Base-by-base conservation (phyloP, 1,140 invertebrate genomes). In the Tetragonula clypearis region DNA sequence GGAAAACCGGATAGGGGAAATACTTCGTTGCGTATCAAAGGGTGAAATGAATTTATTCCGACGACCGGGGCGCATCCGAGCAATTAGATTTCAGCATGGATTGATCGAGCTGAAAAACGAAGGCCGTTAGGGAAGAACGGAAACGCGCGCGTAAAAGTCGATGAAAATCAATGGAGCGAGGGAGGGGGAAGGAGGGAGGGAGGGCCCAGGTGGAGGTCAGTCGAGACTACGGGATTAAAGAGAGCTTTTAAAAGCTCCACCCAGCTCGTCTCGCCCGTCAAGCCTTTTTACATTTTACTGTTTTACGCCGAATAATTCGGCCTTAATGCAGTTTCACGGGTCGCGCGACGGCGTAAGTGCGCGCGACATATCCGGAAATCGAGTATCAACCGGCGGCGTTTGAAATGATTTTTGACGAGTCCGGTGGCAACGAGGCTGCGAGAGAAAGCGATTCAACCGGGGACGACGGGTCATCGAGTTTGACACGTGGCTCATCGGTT, bases 231-330 rank as follows among this genome's bases (percentile, higher is more conserved):
- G 53, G 71, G 75, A 84, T 84, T 84, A 86, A 84, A 84, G 82
- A 65, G 82, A 78, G 82, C 85, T 86, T 86, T 84, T 79, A 84
- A 86, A 86, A 82, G 84, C 84, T 82, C 26, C 65, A 56, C 56
- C 79, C 73, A 41, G 23, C 21, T 55, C 66, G 60, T 35, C 77
- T 60, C 81, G 26, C 17, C 74, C 73, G 30, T 77, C 73, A 72
- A 80, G 72, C 77, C 65, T 78, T 84, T 84, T 80, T 72, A 72
- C 83, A 58, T 80, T 66, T 30, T 41, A 26, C 69, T 66, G 58
- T 72, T 73, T 74, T 74, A 81, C 58, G 49, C 21, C 23, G 78
- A 81, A 85, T 84, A 79, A 79, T 85, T 81, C n/a, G 49, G 14
- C 71, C 56, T 68, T 81, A 79, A 84, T 26, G 75, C 55, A 79